Conservation (phyloP, 2,113 vertebrate genomes). For the Zootoca vivipara region DNA sequence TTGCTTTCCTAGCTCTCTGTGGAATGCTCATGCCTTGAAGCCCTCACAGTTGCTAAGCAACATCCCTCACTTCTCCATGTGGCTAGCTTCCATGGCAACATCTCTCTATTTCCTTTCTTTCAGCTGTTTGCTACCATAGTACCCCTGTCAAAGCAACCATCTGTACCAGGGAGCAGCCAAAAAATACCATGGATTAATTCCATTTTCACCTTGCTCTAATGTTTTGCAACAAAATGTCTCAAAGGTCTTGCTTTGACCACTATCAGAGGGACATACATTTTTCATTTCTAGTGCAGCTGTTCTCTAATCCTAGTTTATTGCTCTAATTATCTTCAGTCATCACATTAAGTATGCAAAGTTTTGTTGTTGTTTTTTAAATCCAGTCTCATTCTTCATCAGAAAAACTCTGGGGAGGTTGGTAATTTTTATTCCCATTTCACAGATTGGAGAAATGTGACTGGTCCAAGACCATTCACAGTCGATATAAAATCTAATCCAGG, state of each 20-base stretch:
- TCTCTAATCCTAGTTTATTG: not conserved
- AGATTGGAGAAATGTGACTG: not conserved
- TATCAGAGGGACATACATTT: not conserved
- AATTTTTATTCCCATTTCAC: constrained; percentile 2
- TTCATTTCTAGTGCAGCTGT: not conserved
- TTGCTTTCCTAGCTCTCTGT: not conserved
- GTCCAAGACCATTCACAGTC: not conserved
- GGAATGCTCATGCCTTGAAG: constrained; percentile 9
- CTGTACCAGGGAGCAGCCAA: not conserved
- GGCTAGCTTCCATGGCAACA: not conserved
- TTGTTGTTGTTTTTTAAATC: not conserved
- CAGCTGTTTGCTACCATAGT: not conserved
- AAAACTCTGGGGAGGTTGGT: not conserved
- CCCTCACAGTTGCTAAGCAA: constrained; percentile 42
- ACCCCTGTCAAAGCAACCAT: not conserved
- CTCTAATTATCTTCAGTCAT: not conserved
- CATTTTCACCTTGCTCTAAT: not conserved
- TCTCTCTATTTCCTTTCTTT: not conserved
- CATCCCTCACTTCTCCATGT: not conserved
- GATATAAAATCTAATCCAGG: not conserved
- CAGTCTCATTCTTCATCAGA: not conserved
- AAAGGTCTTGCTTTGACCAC: not conserved
- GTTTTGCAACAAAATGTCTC: not conserved
- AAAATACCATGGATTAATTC: not conserved
- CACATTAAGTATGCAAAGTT: not conserved